Evolutionary conservation across 2,113 vertebrate species (phyloP).

Genomic region (Ceyx margarethae): DNA sequence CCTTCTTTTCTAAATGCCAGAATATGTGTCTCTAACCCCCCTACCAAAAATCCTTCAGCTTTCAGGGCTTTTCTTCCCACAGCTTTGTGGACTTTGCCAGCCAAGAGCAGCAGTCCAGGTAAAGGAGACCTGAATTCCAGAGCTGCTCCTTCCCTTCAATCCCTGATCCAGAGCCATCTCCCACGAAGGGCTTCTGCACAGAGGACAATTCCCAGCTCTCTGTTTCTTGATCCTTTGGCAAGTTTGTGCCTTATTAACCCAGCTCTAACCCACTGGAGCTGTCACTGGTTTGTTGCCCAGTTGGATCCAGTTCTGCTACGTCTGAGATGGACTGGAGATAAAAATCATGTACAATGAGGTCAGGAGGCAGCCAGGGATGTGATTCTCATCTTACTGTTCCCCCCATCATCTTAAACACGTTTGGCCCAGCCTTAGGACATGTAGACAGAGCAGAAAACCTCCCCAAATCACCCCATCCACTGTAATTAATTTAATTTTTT

Average conservation of each 20-base stretch:
- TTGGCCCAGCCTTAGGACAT: background rate
- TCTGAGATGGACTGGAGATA: background rate
- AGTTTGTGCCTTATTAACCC: background rate
- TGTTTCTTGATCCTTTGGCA: background rate
- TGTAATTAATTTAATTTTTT: background rate
- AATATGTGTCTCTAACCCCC: background rate
- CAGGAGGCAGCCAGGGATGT: background rate
- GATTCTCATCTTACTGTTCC: background rate
- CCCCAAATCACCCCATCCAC: background rate
- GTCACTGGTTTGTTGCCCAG: background rate
- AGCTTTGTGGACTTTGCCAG: background rate
- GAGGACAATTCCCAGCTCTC: background rate
- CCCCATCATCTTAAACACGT: background rate
- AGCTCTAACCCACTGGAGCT: background rate
- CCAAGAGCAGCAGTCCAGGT: background rate
- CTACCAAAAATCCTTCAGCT: background rate
- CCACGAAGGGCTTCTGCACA: background rate
- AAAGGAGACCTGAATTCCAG: background rate
- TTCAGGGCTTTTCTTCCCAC: background rate
- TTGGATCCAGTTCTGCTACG: background rate
- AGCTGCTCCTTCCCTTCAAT: background rate
- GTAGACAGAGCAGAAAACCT: background rate
- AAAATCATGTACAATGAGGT: background rate
- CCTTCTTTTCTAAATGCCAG: background rate
- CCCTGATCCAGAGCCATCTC: background rate